phyloP scores from a whole-genome alignment of 35 echinoderm and acorn worm species.

The Chiridota heheva region DNA sequence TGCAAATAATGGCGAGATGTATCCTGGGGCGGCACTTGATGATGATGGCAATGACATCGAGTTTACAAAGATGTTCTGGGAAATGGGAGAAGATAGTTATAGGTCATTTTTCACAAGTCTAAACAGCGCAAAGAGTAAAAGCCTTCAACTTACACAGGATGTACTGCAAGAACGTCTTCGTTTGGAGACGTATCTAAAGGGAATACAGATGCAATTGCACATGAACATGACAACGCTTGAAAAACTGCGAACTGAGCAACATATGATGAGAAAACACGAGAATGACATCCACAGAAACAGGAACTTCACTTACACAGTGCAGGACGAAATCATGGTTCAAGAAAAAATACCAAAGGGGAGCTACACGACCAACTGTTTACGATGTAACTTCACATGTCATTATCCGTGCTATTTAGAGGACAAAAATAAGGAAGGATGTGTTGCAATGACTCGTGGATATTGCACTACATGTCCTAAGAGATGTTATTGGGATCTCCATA shows the following conservation, averaged over 20 bases:
- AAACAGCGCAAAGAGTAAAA: background rate
- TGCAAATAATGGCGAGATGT: conserved; percentile 1
- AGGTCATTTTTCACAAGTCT: background rate
- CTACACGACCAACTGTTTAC: background rate
- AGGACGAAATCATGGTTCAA: background rate
- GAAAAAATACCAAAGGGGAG: background rate
- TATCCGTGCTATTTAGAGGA: background rate
- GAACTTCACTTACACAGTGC: background rate
- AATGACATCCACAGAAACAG: background rate
- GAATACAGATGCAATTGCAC: background rate
- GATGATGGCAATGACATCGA: too few relatives aligned
- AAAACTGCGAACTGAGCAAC: background rate
- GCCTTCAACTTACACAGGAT: background rate
- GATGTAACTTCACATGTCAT: background rate
- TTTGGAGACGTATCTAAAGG: background rate
- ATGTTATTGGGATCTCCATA: too few relatives aligned
- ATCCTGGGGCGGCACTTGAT: too few relatives aligned
- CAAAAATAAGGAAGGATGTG: too few relatives aligned
- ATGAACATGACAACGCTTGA: background rate
- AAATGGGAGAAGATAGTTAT: background rate
- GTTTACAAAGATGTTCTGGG: too few relatives aligned
- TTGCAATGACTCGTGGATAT: too few relatives aligned
- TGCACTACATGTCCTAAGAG: too few relatives aligned
- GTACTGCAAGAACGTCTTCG: background rate
- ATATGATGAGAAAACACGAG: background rate